A percentile compares a stretch with the other conserved stretches of the same genome.
phyloP scores from a whole-genome alignment of 2,888 invertebrate genomes.

The Sussaba pulchella region DNA sequence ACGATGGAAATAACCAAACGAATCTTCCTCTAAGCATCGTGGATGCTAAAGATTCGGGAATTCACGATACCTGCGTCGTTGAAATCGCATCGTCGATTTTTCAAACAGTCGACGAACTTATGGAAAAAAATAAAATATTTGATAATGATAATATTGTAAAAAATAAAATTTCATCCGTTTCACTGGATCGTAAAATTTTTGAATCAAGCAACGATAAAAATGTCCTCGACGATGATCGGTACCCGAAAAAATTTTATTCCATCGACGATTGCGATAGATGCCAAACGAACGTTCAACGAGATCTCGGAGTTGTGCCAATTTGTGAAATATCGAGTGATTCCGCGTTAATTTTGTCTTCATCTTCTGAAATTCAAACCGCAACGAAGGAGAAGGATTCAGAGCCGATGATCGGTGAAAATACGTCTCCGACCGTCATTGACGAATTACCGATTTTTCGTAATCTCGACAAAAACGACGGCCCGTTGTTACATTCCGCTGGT shows the following conservation, averaged over 20 bases:
- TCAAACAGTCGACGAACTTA: neutral
- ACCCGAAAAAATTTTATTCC: constrained; percentile 64
- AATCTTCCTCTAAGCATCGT: neutral
- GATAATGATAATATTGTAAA: neutral
- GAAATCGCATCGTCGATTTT: neutral
- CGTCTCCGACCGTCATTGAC: neutral
- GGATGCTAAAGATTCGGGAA: neutral
- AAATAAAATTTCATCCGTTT: constrained; percentile 14
- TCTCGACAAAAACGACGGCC: neutral
- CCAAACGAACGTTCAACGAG: neutral
- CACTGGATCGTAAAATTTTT: constrained; percentile 25
- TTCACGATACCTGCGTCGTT: neutral
- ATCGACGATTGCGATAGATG: constrained; percentile 20
- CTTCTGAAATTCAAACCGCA: neutral
- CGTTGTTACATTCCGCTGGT: neutral
- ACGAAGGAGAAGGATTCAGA: neutral
- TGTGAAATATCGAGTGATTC: constrained; percentile 3
- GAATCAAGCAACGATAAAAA: constrained; percentile 57
- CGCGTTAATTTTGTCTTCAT: neutral
- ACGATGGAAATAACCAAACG: constrained; percentile 15
- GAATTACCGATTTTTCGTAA: neutral
- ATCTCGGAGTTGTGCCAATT: neutral
- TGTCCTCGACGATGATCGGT: constrained; percentile 71
- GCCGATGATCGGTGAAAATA: neutral
- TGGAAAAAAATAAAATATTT: neutral